A percentile compares a stretch with the other conserved stretches of the same genome.
phyloP scores from a whole-genome alignment of 2,797 vertebrate genomes.

The Xerus rutilus region DNA sequence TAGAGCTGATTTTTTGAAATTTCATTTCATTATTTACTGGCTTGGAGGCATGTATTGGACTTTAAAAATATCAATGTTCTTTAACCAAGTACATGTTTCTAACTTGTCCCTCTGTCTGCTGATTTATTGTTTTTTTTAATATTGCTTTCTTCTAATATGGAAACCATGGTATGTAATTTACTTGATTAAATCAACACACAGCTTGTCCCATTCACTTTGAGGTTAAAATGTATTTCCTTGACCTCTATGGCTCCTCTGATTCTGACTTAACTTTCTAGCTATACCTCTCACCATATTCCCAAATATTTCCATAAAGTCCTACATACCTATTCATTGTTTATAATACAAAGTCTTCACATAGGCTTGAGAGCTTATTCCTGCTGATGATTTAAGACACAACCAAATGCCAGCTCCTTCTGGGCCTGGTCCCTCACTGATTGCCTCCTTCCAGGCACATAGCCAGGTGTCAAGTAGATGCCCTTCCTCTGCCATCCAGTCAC shows the following conservation, averaged over 20 bases:
- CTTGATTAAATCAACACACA: background rate
- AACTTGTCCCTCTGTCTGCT: background rate
- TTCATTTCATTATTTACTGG: background rate
- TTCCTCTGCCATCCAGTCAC: background rate
- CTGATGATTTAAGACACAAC: background rate
- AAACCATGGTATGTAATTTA: background rate
- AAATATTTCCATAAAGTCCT: background rate
- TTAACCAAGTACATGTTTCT: background rate
- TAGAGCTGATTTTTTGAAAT: background rate
- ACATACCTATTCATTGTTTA: too few species aligned
- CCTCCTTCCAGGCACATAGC: background rate
- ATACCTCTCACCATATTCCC: background rate
- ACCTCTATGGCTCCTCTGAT: background rate
- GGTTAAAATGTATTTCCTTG: background rate
- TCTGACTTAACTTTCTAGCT: background rate
- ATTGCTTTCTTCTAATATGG: background rate
- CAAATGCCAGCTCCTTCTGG: background rate
- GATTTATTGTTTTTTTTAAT: background rate
- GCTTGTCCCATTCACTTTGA: background rate
- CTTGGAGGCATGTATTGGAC: background rate
- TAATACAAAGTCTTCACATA: background rate
- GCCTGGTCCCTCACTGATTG: rapidly evolving
- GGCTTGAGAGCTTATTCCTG: background rate
- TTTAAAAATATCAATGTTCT: constrained; percentile 37
- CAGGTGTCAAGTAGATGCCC: background rate